phyloP scores from a whole-genome alignment of 2,797 vertebrate species.

The Sciaenops ocellatus region DNA sequence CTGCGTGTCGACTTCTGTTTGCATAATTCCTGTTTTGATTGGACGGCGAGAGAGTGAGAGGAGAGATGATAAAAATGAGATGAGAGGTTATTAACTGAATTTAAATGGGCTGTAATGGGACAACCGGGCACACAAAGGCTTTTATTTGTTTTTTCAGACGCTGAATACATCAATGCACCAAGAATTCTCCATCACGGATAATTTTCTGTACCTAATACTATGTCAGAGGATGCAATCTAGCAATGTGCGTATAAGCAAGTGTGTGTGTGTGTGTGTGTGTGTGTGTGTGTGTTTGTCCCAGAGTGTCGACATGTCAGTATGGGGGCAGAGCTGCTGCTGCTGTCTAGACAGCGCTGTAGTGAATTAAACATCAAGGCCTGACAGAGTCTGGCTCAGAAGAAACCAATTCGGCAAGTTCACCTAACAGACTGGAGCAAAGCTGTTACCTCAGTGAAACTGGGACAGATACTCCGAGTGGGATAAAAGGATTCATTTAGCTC shows the following conservation, averaged over 20 bases:
- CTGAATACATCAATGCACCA: slow-evolving; percentile 5
- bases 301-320: slow-evolving; percentile 45
- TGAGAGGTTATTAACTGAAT: slow-evolving; percentile 38
- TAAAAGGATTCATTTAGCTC: slow-evolving; percentile 61
- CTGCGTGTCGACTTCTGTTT: slow-evolving; percentile 23
- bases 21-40: slow-evolving; percentile 26
- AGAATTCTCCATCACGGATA: slow-evolving; percentile 2
- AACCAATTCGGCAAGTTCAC: slow-evolving; percentile 68
- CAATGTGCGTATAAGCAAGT: neutral
- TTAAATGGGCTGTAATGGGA: slow-evolving; percentile 34
- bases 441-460: slow-evolving; percentile 62
- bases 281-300: slow-evolving; percentile 45
- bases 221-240: neutral
- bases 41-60: neutral
- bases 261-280: neutral
- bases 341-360: slow-evolving; percentile 72
- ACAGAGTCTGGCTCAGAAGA: slow-evolving; percentile 60
- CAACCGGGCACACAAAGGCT: neutral
- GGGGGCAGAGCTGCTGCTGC: slow-evolving; percentile 46
- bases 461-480: slow-evolving; percentile 49
- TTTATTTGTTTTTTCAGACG: neutral
- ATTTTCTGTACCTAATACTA: neutral
- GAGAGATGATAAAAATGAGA: slow-evolving; percentile 29
- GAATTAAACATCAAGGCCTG: slow-evolving; percentile 78
- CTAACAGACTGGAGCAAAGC: slow-evolving; percentile 62